A percentile compares a stretch with the other conserved stretches of the same genome.
phyloP scores from a whole-genome alignment of 2,113 vertebrate species.

The Odontesthes bonariensis region DNA sequence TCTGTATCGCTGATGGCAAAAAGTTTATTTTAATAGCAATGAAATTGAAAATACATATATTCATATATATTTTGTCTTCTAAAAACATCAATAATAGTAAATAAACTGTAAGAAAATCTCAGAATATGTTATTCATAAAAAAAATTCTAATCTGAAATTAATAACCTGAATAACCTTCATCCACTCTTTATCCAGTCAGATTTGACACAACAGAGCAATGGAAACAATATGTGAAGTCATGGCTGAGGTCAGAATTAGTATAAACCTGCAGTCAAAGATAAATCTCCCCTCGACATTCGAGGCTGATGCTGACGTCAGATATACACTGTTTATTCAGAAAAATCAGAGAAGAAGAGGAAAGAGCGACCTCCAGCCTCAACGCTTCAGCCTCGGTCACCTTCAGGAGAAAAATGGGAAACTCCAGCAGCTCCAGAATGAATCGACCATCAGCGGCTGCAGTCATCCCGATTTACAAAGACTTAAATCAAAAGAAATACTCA shows the following conservation, averaged over 20 bases:
- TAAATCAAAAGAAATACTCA: neutral
- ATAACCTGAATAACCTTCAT: neutral
- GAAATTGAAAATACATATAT: neutral
- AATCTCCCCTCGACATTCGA: conserved; percentile 11
- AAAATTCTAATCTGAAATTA: neutral
- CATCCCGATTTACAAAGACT: neutral
- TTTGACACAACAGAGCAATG: neutral
- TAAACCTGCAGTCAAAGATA: conserved; percentile 18
- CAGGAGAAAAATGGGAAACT: conserved; percentile 32
- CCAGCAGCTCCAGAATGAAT: conserved; percentile 12
- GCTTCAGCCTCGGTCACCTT: conserved; percentile 5
- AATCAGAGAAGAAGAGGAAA: conserved; percentile 20
- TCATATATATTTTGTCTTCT: neutral
- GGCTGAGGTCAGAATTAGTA: neutral
- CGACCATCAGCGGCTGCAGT: neutral
- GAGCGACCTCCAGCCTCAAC: conserved; percentile 3
- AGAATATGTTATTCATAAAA: neutral
- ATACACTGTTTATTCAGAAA: conserved; percentile 30
- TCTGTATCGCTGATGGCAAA: too few relatives aligned
- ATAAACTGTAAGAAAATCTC: neutral
- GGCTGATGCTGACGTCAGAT: conserved; percentile 31
- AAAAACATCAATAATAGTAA: neutral
- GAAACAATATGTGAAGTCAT: neutral
- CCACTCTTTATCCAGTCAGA: neutral
- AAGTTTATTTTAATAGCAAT: neutral